These are phyloP conservation scores for Oceanodroma tethys DNA, from an alignment of 2,113 vertebrate species.

Conservation along the genomic window DNA sequence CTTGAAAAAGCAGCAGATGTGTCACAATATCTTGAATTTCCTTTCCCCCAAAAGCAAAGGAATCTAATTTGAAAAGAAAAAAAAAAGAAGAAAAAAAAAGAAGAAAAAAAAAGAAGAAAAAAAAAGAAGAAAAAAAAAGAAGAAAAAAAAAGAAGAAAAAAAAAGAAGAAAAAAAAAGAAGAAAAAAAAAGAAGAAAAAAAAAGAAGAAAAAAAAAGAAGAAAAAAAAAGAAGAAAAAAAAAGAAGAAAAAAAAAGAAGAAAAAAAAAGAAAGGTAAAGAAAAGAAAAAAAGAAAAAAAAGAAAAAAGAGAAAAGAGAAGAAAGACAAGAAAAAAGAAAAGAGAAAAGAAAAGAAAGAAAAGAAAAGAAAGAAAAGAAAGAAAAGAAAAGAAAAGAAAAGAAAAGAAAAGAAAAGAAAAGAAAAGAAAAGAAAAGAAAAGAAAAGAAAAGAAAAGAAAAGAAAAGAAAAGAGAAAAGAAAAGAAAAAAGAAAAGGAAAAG, in stretches of 20 bases:
- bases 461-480: not conserved
- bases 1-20: not conserved
- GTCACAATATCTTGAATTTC: not conserved
- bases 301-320: not conserved
- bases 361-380: not conserved
- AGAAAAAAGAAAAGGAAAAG: not conserved
- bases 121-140: too few species aligned
- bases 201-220: not conserved
- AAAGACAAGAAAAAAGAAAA: not conserved
- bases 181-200: not conserved
- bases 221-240: not conserved
- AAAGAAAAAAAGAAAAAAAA: not conserved
- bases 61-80: not conserved
- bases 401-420: not conserved
- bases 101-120: too few species aligned
- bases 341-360: not conserved
- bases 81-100: too few species aligned
- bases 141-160: not conserved
- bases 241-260: not conserved
- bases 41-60: rapidly evolving
- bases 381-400: not conserved
- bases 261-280: not conserved
- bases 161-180: not conserved
- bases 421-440: not conserved
- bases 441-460: too few species aligned